These are phyloP conservation scores for Gymnopithys bicolor DNA, from an alignment of 2,797 vertebrate genomes.

Conservation along the genomic window DNA sequence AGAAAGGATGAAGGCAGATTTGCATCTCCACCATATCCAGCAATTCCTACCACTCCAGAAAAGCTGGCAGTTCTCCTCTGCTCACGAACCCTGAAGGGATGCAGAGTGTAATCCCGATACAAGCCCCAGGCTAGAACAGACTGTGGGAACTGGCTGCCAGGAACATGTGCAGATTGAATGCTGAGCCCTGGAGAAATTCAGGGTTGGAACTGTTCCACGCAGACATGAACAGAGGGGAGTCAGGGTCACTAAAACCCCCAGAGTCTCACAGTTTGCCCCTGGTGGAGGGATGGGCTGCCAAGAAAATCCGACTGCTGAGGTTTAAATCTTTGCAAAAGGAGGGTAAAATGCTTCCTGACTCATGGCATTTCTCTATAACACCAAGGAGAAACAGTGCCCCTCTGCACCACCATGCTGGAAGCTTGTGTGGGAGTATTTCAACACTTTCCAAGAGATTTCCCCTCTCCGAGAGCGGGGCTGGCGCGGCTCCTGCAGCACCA, in stretches of 20 bases:
- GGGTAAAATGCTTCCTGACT: background rate
- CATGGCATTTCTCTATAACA: rapidly evolving
- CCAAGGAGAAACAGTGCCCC: rapidly evolving
- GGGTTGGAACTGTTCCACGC: background rate
- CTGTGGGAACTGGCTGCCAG: background rate
- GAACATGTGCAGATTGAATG: background rate
- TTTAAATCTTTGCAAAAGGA: background rate
- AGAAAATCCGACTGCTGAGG: background rate
- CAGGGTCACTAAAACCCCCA: rapidly evolving
- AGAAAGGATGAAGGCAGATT: background rate
- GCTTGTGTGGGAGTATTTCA: rapidly evolving
- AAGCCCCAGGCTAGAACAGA: background rate
- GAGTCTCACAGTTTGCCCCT: background rate
- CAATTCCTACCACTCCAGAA: background rate
- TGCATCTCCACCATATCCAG: background rate
- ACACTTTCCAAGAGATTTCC: rapidly evolving
- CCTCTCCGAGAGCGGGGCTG: background rate
- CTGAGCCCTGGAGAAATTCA: background rate
- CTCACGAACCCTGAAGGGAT: background rate
- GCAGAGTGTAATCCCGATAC: background rate
- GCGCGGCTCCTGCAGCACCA: background rate
- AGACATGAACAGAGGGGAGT: rapidly evolving
- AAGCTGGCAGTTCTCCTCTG: background rate
- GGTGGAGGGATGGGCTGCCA: background rate
- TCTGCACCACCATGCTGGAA: rapidly evolving